phyloP scores from a whole-genome alignment of 2,113 vertebrate genomes.

The Laticauda laticaudata region DNA sequence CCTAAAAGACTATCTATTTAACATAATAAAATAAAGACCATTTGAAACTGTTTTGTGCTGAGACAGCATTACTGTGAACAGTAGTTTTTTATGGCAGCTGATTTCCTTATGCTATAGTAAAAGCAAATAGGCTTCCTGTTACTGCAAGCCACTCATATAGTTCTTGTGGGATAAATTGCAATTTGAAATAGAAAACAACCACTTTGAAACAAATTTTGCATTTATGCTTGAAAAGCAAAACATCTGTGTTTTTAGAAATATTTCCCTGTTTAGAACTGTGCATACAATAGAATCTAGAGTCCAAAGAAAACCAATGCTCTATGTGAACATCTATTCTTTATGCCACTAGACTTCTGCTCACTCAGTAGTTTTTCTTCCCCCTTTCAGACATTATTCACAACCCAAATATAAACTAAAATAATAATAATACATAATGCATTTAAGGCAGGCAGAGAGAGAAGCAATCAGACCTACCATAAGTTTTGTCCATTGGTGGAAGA shows the following conservation, averaged over 20 bases:
- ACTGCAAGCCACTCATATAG: constrained; percentile 58
- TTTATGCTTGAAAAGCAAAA: constrained; percentile 39
- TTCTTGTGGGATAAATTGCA: constrained; percentile 50
- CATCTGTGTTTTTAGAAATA: not conserved
- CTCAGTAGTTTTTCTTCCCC: not conserved
- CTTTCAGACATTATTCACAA: not conserved
- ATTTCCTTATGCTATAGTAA: constrained; percentile 65
- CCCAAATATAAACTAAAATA: not conserved
- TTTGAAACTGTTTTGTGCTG: constrained; percentile 64
- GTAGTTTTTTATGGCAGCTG: constrained; percentile 62
- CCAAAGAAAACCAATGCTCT: not conserved
- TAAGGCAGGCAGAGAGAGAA: not conserved
- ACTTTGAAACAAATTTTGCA: constrained; percentile 32
- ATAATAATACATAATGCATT: not conserved
- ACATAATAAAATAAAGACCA: constrained; percentile 63
- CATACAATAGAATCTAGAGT: not conserved
- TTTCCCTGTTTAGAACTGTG: not conserved
- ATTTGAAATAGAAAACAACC: constrained; percentile 62
- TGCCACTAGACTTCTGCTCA: not conserved
- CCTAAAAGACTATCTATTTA: constrained; percentile 55
- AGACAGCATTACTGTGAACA: constrained; percentile 64
- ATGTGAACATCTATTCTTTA: not conserved
- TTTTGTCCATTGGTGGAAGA: not conserved
- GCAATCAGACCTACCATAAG: not conserved
- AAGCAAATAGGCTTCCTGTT: constrained; percentile 69